Conservation (phyloP, 2,113 vertebrate genomes). For the Pleuronectes platessa region DNA sequence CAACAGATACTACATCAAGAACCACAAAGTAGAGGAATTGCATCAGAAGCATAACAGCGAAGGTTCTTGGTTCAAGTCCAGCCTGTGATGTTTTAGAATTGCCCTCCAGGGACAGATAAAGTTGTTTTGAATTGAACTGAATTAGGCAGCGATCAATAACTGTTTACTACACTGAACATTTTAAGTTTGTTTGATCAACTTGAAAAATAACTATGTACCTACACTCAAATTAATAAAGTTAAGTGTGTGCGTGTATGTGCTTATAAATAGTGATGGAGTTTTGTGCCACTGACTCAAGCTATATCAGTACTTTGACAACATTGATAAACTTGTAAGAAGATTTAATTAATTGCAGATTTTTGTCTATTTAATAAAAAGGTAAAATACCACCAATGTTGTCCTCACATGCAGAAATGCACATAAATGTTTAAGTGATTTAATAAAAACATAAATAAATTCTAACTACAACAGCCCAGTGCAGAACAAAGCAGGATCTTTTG, state of each 20-base stretch:
- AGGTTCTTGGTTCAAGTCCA: too few relatives aligned
- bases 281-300: background rate
- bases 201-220: too few relatives aligned
- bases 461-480: background rate
- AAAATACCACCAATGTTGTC: slow-evolving; percentile 17
- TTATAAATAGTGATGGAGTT: background rate
- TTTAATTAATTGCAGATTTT: background rate
- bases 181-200: too few relatives aligned
- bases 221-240: too few relatives aligned
- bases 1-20: too few relatives aligned
- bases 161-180: too few relatives aligned
- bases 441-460: background rate
- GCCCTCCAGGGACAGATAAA: too few relatives aligned
- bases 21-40: too few relatives aligned
- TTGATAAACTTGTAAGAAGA: background rate
- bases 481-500: background rate
- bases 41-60: too few relatives aligned
- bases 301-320: background rate
- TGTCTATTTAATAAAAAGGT: background rate
- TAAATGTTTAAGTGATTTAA: background rate
- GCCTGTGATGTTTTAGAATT: too few relatives aligned
- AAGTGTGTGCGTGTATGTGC: background rate
- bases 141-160: too few relatives aligned
- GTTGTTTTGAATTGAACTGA: too few relatives aligned
- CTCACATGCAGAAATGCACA: background rate